phyloP scores from a whole-genome alignment of 1,140 invertebrate genomes.

The Panagrolaimus sp. region DNA sequence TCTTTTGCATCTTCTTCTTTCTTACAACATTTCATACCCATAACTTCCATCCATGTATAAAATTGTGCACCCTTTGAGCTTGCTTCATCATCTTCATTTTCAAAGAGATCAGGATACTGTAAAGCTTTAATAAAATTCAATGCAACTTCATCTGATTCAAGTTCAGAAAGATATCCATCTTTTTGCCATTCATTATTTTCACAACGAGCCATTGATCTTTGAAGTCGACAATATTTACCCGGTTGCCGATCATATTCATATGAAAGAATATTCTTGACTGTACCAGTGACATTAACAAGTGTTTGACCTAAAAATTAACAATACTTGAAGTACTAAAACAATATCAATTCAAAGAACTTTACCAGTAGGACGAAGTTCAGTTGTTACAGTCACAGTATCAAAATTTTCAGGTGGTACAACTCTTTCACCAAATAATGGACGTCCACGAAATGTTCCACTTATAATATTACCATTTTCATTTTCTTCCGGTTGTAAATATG shows the following conservation, averaged over 20 bases:
- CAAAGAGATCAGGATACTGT: too few species aligned
- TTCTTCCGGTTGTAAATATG: not conserved
- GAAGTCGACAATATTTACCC: not conserved
- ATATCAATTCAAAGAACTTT: too few species aligned
- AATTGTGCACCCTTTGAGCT: too few species aligned
- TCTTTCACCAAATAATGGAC: not conserved
- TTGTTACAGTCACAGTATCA: not conserved
- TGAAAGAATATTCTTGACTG: not conserved
- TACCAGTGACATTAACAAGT: not conserved
- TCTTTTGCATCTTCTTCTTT: too few species aligned
- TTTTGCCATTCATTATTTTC: too few species aligned
- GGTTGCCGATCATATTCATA: slow-evolving; percentile 9
- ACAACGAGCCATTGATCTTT: not conserved
- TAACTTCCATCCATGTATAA: too few species aligned
- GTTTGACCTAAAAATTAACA: not conserved
- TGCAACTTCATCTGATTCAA: too few species aligned
- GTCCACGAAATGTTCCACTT: slow-evolving; percentile 4
- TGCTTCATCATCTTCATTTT: too few species aligned
- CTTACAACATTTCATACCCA: too few species aligned
- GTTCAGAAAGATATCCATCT: too few species aligned
- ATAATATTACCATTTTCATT: not conserved
- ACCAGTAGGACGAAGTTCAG: not conserved
- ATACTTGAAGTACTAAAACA: not conserved
- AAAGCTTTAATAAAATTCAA: too few species aligned
- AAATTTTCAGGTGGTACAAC: not conserved